A percentile compares a stretch with the other conserved stretches of the same genome.
Conservation (phyloP, 2,113 vertebrate genomes). For the Neotragus pygmaeus region DNA sequence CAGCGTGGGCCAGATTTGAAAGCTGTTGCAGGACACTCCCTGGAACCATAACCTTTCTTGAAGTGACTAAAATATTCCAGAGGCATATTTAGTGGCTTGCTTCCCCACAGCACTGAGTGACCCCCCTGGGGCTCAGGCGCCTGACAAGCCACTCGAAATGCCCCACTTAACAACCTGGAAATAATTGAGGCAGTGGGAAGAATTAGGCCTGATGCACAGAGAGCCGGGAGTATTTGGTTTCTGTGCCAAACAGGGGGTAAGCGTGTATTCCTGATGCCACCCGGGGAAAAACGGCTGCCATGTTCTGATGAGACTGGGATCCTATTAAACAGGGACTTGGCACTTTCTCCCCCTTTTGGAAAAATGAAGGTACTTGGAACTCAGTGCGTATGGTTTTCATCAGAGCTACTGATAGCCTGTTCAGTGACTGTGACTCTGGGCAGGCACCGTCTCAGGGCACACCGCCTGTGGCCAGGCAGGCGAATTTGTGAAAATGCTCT, state of each 20-base stretch:
- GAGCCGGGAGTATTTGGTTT: background rate
- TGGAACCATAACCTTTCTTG: slow-evolving; percentile 47
- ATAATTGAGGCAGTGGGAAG: slow-evolving; percentile 13
- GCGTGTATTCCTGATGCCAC: background rate
- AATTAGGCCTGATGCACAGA: background rate
- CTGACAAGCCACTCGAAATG: background rate
- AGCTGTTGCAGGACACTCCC: slow-evolving; percentile 23
- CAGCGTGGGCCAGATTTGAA: slow-evolving; percentile 49
- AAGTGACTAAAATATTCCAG: slow-evolving; percentile 45
- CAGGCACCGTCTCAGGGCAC: background rate
- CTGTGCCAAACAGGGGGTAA: background rate
- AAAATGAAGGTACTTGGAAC: background rate
- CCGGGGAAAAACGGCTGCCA: background rate
- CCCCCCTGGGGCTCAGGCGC: background rate
- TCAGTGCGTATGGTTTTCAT: background rate
- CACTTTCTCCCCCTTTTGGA: background rate
- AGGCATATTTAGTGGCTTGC: slow-evolving; percentile 41
- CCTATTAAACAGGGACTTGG: background rate
- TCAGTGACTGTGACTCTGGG: background rate
- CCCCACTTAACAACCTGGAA: slow-evolving; percentile 38
- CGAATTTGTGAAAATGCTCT: background rate
- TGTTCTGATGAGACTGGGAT: background rate
- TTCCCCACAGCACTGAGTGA: slow-evolving; percentile 20
- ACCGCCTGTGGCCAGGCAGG: background rate
- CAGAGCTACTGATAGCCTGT: background rate